Evolutionary conservation across 2,888 invertebrate species (phyloP).

Genomic region (Cryptocephalus primarius): DNA sequence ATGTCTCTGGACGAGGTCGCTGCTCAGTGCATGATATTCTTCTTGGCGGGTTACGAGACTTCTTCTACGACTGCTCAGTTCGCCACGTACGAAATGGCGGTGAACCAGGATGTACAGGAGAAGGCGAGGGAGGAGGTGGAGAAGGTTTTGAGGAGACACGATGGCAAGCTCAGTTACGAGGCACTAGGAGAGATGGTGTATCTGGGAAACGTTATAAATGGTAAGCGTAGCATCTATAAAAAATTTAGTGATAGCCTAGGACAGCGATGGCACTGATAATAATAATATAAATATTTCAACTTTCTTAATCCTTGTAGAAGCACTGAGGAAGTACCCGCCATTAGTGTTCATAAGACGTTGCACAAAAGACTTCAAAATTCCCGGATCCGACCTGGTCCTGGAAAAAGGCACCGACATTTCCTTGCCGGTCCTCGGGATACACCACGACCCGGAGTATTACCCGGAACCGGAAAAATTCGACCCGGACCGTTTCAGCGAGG

Average conservation of each 20-base stretch:
- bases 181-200: constrained; percentile 16
- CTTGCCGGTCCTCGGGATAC: constrained; percentile 8
- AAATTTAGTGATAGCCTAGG: too few relatives aligned
- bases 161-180: constrained; percentile 15
- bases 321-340: constrained; percentile 11
- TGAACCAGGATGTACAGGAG: constrained; percentile 16
- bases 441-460: constrained; percentile 9
- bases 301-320: constrained; percentile 6
- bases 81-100: constrained; percentile 15
- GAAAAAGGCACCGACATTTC: constrained; percentile 7
- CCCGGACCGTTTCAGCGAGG: constrained; percentile 12
- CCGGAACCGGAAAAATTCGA: constrained; percentile 11
- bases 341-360: constrained; percentile 6
- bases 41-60: constrained; percentile 18
- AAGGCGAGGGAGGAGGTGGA: constrained; percentile 13
- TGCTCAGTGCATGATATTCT: constrained; percentile 16
- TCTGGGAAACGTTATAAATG: constrained; percentile 16
- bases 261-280: too few relatives aligned
- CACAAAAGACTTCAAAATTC: constrained; percentile 9
- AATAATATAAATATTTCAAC: neutral
- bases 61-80: constrained; percentile 18
- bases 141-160: constrained; percentile 10
- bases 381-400: constrained; percentile 7
- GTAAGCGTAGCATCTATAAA: constrained; percentile 7
- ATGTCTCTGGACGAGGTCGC: constrained; percentile 1